phyloP scores from a whole-genome alignment of 2,888 invertebrate genomes.

The Plagodis pulveraria region DNA sequence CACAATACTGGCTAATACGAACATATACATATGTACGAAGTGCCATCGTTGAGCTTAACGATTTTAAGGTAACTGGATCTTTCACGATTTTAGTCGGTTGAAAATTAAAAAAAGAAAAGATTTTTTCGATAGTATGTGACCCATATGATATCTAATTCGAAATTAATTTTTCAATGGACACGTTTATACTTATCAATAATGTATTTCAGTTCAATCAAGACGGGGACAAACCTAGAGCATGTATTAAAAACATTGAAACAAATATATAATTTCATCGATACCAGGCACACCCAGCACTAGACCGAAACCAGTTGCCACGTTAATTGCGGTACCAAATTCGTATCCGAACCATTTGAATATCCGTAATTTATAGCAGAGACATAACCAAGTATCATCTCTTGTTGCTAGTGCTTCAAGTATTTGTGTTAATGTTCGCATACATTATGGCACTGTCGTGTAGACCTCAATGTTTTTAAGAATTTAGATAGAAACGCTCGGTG shows the following conservation, averaged over 20 bases:
- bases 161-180: no score
- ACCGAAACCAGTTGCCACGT: conserved; percentile 75
- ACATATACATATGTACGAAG: no score
- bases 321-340: conserved; percentile 84
- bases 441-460: conserved; percentile 49
- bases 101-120: no score
- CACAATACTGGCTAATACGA: no score
- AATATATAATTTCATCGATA: conserved; percentile 27
- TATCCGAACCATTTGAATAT: conserved; percentile 82
- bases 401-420: conserved; percentile 48
- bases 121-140: no score
- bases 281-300: conserved; percentile 54
- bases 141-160: no score
- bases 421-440: conserved; percentile 73
- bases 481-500: conserved; percentile 24
- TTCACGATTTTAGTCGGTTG: no score
- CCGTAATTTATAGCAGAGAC: conserved; percentile 79
- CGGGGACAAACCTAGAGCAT: no score
- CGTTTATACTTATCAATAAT: no score
- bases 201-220: no score
- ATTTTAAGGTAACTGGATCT: no score
- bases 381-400: conserved; percentile 72
- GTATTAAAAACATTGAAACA: conserved; percentile 3
- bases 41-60: no score
- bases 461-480: conserved; percentile 44